Evolutionary conservation across 2,888 invertebrate species (phyloP).

Genomic region (Drosophila neutralis): DNA sequence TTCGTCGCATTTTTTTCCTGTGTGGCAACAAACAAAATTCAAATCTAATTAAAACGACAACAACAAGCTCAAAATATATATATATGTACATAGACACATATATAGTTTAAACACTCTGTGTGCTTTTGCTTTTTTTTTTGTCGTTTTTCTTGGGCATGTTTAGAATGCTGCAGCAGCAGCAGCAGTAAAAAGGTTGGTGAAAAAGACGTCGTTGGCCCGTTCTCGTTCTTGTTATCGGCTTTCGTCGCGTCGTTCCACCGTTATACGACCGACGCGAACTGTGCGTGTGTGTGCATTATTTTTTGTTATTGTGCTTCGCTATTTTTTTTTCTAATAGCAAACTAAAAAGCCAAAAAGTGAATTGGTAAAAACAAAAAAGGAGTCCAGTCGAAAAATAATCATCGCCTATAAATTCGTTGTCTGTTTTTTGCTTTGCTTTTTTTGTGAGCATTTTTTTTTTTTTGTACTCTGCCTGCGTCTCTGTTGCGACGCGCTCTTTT

Average conservation of each 20-base stretch:
- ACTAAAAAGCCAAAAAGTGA: constrained; percentile 32
- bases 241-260: constrained; percentile 54
- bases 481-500: constrained; percentile 66
- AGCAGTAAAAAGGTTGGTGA: constrained; percentile 61
- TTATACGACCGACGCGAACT: constrained; percentile 52
- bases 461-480: constrained; percentile 37
- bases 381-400: constrained; percentile 23
- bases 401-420: constrained; percentile 22
- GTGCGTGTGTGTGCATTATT: constrained; percentile 52
- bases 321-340: constrained; percentile 30
- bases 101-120: constrained; percentile 20
- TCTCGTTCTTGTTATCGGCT: constrained; percentile 61
- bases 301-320: constrained; percentile 59
- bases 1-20: constrained; percentile 40
- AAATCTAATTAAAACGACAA: constrained; percentile 17
- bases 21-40: constrained; percentile 48
- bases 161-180: constrained; percentile 45
- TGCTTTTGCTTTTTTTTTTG: constrained; percentile 16
- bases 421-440: constrained; percentile 20
- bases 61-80: constrained; percentile 23
- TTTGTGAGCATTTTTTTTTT: constrained; percentile 43
- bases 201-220: constrained; percentile 53
- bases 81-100: constrained; percentile 19
- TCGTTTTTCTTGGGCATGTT: constrained; percentile 57
- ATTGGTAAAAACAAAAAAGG: constrained; percentile 11